These are phyloP conservation scores for Protonemura montana DNA, from an alignment of 2,888 invertebrate genomes.

Conservation along the genomic window DNA sequence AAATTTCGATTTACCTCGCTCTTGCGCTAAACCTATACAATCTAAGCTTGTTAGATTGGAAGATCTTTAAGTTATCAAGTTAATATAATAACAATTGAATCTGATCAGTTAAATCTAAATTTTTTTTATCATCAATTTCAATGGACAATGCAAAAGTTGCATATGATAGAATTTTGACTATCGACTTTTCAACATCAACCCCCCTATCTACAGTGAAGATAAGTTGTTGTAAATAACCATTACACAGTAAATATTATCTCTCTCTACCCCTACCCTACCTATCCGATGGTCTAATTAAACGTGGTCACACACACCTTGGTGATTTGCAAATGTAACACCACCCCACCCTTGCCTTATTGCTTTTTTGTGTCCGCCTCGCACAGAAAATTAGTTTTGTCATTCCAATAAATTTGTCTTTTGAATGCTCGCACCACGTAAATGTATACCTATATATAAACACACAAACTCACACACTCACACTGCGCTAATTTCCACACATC, in stretches of 20 bases:
- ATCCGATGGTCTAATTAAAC: not conserved
- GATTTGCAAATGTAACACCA: not conserved
- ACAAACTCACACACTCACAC: not conserved
- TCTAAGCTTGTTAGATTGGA: too few species aligned
- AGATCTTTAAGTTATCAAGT: too few species aligned
- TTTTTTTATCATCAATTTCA: too few species aligned
- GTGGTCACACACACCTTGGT: not conserved
- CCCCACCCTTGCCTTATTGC: not conserved
- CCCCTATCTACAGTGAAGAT: not conserved
- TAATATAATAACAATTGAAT: too few species aligned
- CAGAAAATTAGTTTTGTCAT: constrained; percentile 7
- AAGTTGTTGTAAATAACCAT: not conserved
- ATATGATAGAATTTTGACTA: too few species aligned
- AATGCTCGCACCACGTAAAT: not conserved
- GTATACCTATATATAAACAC: not conserved
- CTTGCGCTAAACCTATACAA: too few species aligned
- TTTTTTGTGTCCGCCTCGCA: not conserved
- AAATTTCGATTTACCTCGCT: too few species aligned
- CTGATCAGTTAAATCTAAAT: too few species aligned
- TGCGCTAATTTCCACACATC: not conserved
- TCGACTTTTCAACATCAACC: too few species aligned
- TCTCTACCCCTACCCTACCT: not conserved
- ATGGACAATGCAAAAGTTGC: too few species aligned
- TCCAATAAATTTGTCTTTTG: not conserved
- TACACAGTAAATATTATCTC: not conserved